Evolutionary conservation across 2,797 vertebrate species (phyloP), one percentile per base, ranked within the genome.

Genomic region (Scolopax rusticola): DNA sequence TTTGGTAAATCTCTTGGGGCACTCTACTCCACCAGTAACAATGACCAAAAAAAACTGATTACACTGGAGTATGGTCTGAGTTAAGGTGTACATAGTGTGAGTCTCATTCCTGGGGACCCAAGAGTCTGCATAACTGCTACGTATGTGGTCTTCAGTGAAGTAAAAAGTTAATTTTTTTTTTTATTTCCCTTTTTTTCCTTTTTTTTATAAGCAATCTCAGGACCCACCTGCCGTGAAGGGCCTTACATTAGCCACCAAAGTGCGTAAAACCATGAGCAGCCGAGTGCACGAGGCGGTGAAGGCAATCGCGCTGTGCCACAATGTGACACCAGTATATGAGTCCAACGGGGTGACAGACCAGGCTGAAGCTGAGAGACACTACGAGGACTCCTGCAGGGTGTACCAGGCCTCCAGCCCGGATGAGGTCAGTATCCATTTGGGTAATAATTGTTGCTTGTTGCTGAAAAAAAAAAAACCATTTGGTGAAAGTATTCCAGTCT

Each of bases 341-440:
- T 98, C 99, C 95, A 99, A 99, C 0, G 99, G 99, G 0, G 99
- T 99, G 94, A 99, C 99, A 0, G 99, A 99, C 97, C 99, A 99
- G 98, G 99, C 99, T 0, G 99, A 99, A 97, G 99, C 99, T 0
- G 99, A 99, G 97, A 99, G 99, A 89, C 99, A 99, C 93, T 99
- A 99, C 1, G 99, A 99, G 71, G 99, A 99, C 85, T 99, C 99
- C 1, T 99, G 99, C 97, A 97, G 99, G 13, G 99, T 99, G 11
- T 99, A 99, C 98, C 99, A 99, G 98, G 99, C 99, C 0, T 99
- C 99, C 96, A 99, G 99, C 95, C 99, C 99, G 0, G 99, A 99
- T 5, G 99, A 99, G 99, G 99, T 99, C 97, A 94, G 95, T 78
- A 21, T 47, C 15, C 24, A 2, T 56, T 38, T 65, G 51, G 7